Conservation (phyloP, 2,113 vertebrate species). For the Octodon degus region DNA sequence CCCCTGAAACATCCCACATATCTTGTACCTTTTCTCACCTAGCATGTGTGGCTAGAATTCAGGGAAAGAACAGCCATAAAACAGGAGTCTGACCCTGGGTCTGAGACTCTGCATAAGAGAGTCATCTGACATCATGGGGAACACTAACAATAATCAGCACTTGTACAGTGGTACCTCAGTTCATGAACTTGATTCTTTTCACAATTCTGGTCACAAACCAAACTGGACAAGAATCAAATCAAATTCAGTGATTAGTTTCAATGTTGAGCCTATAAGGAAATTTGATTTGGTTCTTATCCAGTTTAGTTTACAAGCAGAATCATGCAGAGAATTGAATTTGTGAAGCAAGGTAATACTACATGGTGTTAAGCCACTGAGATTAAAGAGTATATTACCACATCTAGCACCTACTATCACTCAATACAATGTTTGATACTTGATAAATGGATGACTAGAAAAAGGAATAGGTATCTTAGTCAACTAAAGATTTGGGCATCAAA, state of each 20-base stretch:
- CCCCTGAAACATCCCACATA: not conserved
- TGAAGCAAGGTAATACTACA: not conserved
- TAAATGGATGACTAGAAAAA: not conserved
- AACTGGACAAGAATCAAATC: not conserved
- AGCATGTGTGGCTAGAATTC: not conserved
- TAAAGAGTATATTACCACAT: not conserved
- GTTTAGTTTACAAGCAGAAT: not conserved
- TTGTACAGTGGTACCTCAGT: not conserved
- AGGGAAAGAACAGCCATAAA: not conserved
- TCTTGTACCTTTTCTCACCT: not conserved
- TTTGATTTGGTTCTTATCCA: not conserved
- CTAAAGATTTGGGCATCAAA: not conserved
- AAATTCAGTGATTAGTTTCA: not conserved
- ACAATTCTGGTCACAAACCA: not conserved
- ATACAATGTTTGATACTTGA: not conserved
- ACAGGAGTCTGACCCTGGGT: not conserved
- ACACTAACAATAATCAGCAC: slow-evolving; percentile 7
- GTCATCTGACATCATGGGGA: not conserved
- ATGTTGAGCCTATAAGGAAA: not conserved
- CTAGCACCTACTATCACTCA: slow-evolving; percentile 38
- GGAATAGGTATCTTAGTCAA: not conserved
- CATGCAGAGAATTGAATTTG: not conserved
- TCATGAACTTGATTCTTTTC: not conserved
- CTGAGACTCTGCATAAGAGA: not conserved
- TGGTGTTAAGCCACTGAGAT: not conserved